Evolutionary conservation across 2,888 invertebrate species (phyloP).

Genomic region (Eristalis arbustorum): DNA sequence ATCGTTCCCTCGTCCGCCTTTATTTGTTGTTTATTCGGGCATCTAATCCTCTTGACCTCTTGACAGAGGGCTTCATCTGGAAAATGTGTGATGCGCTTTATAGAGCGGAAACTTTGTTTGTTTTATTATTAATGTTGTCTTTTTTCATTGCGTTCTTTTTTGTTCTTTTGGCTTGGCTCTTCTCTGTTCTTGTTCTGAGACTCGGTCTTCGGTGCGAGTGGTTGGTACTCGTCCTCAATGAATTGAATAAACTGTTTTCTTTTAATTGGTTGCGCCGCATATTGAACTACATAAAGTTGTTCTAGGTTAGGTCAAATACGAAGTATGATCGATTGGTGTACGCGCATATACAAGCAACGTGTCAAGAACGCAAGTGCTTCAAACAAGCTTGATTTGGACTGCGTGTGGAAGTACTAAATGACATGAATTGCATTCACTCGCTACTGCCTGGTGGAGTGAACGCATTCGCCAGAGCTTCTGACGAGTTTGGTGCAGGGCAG

Average conservation of each 20-base stretch:
- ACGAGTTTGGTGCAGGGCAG: no score
- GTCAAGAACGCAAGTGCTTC: neutral
- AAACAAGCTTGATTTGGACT: neutral
- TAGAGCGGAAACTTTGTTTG: slow-evolving; percentile 56
- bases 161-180: slow-evolving; percentile 1
- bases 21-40: slow-evolving; percentile 40
- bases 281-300: neutral
- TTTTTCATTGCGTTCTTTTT: slow-evolving; percentile 23
- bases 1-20: slow-evolving; percentile 15
- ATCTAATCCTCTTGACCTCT: slow-evolving; percentile 65
- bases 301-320: neutral
- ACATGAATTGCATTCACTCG: no score
- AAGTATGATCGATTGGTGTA: neutral
- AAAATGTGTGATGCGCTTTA: slow-evolving; percentile 52
- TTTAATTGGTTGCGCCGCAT: slow-evolving; percentile 22
- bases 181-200: neutral
- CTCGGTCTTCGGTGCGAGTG: neutral
- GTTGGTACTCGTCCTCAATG: slow-evolving; percentile 2
- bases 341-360: neutral
- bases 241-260: slow-evolving; percentile 15
- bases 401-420: no score
- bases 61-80: slow-evolving; percentile 60
- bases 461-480: no score
- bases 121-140: slow-evolving; percentile 43
- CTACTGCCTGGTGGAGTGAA: no score